Evolutionary conservation across 2,888 invertebrate genomes (phyloP), one percentile per base, ranked within the genome.

Genomic region (Automeris io): DNA sequence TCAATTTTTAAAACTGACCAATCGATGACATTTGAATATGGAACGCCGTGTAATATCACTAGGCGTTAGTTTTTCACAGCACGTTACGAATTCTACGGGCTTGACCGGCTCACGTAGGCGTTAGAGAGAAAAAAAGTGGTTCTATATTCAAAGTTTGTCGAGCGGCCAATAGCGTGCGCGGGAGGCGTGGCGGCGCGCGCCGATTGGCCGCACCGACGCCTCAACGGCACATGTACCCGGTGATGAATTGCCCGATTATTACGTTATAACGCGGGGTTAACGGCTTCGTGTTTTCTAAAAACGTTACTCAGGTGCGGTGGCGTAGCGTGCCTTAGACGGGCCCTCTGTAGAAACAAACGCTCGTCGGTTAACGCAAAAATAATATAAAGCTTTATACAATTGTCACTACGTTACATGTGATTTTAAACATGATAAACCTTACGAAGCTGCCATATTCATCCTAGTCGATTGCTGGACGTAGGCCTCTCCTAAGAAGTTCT

Each of bases 71-170:
- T 39, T 36, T 39, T 40, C 43, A 35, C 35, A 37, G 34, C 24
- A 26, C 32, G 41, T 36, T 32, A 33, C 40, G 37, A 40, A 39
- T 13, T 33, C 25, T 26, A 38, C 39, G 39, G 42, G 43, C 51
- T 46, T 57, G 57, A 50, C 56, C 51, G 61, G 72, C 72, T 74
- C 70, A 61, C 68, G 85, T 78, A 85, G 85, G 85, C 85, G 85
- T 82, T 77, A 79, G 76, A 77, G 76, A 74, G 71, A 71, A 70
- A 75, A 75, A 83, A 83, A 80, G 78, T 62, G 82, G 80, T 82
- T 85, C 80, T 85, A 80, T 80, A 83, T 81, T 81, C 81, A 82
- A 85, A 82, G 80, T 80, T 72, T 64, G 61, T 55, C 53, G 63
- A 61, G 51, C 70, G 63, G 52, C 85, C 85, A 86, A 86, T 86